phyloP scores from a whole-genome alignment of 2,797 vertebrate species.

The Alectoris magna region DNA sequence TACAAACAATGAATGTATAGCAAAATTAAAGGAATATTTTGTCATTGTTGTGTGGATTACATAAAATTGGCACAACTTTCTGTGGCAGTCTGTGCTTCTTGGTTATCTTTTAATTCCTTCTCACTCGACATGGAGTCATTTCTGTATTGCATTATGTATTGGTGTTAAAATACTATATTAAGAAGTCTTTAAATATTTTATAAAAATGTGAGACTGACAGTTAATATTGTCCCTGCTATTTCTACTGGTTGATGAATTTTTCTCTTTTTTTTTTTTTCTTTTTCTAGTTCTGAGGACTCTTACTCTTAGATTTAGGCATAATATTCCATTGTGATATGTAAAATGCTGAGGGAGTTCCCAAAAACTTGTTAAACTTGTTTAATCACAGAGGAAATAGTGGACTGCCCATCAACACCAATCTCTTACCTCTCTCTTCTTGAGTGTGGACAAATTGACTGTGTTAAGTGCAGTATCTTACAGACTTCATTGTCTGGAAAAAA shows the following conservation, averaged over 20 bases:
- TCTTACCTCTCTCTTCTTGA: neutral
- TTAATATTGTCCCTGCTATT: neutral
- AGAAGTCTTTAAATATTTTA: neutral
- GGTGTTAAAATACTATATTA: neutral
- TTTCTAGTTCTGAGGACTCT: neutral
- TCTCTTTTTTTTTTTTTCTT: neutral
- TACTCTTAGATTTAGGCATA: neutral
- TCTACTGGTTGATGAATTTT: neutral
- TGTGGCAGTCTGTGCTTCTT: neutral
- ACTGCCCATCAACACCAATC: neutral
- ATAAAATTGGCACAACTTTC: neutral
- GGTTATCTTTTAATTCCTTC: neutral
- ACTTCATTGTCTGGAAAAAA: neutral
- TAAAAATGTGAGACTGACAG: neutral
- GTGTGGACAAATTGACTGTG: fast-evolving
- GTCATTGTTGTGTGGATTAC: neutral
- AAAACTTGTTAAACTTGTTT: neutral
- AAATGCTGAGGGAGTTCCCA: neutral
- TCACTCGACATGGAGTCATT: neutral
- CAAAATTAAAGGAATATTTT: neutral
- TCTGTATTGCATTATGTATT: neutral
- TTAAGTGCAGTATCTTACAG: neutral
- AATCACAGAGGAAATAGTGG: neutral
- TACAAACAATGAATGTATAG: neutral
- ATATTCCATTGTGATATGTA: neutral